Evolutionary conservation across 2,888 invertebrate species (phyloP).

Genomic region (Zeuzera pyrina): DNA sequence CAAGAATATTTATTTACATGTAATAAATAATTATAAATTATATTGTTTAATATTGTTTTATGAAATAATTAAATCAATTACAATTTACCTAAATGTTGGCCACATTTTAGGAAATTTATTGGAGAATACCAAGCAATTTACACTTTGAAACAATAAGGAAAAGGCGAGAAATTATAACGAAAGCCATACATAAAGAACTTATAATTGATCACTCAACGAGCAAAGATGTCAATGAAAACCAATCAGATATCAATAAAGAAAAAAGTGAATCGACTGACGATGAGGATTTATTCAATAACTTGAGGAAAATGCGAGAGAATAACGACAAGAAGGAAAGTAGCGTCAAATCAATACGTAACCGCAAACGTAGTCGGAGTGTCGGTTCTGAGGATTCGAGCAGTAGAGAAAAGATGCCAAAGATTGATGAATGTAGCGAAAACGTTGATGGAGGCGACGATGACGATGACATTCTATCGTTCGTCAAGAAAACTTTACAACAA

Average conservation of each 20-base stretch:
- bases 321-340: conserved; percentile 16
- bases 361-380: conserved; percentile 47
- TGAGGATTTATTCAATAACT: conserved; percentile 54
- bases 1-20: no score
- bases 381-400: conserved; percentile 36
- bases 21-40: no score
- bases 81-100: no score
- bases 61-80: no score
- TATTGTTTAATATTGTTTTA: no score
- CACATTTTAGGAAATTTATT: conserved; percentile 86
- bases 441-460: conserved; percentile 32
- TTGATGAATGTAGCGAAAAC: conserved; percentile 31
- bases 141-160: conserved; percentile 69
- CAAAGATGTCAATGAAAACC: conserved; percentile 7
- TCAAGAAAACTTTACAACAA: conserved; percentile 52
- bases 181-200: conserved; percentile 69
- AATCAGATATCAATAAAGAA: conserved; percentile 7
- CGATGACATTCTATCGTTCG: conserved; percentile 57
- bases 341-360: conserved; percentile 18
- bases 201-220: conserved; percentile 28
- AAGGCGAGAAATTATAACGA: conserved; percentile 68
- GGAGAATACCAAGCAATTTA: conserved; percentile 85
- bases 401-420: conserved; percentile 48
- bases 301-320: conserved; percentile 46
- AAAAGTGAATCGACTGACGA: conserved; percentile 43